Base-by-base conservation (phyloP, 2,888 invertebrate genomes). In the Drosophila yooni region DNA sequence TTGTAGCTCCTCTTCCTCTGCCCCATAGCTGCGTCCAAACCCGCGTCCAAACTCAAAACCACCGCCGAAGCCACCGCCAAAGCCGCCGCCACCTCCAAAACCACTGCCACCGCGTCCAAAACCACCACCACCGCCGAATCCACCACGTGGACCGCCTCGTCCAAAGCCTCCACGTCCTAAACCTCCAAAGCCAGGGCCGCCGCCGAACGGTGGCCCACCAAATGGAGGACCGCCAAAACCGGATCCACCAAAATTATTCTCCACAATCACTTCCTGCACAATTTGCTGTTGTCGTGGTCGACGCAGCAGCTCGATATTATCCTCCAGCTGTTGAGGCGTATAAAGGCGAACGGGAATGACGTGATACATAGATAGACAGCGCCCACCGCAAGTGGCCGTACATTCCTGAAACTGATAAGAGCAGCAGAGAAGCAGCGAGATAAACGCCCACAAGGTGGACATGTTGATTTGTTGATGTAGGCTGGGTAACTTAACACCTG, bases 221-320 rank as follows among this genome's bases (percentile, higher is more conserved):
- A 82, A 76, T 0, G 70, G n/a, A 7, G 48, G 57, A 0, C 71
- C 46, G 0, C 62, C 74, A 52, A 83, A 86, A 2, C 70, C 50
- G 1, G 50, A 53, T 13, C 63, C 21, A 0, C 61, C 66, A 48
- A 88, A 70, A 21, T 79, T 81, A 15, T 88, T 79, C 50, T 81
- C 74, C 7, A 86, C 70, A 29, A 76, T 13, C 6, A 88, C 74
- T 57, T 83, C 74, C 65, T 85, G 85, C 0, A 83, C 60, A 21
- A 83, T 69, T 53, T 90, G 83, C 57, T 82, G 90, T 29, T 86
- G 85, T 0, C 82, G 77, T 27, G 81, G 66, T 8, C 48, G 65
- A 10, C 85, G 84, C 34, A 67, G 10, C 43, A 71, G 33, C 13
- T 71, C 63, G 5, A 33, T 40, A 8, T 21, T 38, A 2, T 76